A percentile compares a stretch with the other conserved stretches of the same genome.
Evolutionary conservation across 2,888 invertebrate species (phyloP).

Genomic region (Yponomeuta plumbellus): DNA sequence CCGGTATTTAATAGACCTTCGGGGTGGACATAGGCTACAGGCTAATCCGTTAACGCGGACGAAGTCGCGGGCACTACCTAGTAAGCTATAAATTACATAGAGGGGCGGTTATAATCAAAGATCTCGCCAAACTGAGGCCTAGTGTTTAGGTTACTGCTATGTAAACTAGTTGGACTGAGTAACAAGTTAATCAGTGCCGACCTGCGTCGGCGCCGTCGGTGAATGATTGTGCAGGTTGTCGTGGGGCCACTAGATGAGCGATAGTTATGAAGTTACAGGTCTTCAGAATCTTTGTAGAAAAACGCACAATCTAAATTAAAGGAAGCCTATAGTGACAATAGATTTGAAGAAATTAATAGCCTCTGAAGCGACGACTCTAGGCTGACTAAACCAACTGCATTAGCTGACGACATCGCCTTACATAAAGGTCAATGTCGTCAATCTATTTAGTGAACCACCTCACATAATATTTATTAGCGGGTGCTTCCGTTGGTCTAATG

Average conservation of each 20-base stretch:
- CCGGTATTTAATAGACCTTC: no score
- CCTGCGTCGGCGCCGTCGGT: neutral
- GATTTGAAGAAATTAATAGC: no score
- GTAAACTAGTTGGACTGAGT: neutral
- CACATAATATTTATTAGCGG: neutral
- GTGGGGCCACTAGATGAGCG: neutral
- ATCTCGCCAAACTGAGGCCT: neutral
- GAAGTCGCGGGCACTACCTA: no score
- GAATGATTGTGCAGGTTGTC: neutral
- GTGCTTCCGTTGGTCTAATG: constrained; percentile 25
- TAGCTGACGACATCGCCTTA: neutral
- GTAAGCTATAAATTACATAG: neutral
- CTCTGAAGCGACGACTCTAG: neutral
- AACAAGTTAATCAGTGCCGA: constrained; percentile 3
- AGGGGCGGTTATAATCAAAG: neutral
- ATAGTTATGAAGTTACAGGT: neutral
- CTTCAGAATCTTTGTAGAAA: no score
- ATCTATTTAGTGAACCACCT: neutral
- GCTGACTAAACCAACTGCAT: neutral
- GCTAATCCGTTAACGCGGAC: no score
- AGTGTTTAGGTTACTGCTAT: neutral
- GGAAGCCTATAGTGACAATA: no score
- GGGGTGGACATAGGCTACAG: no score
- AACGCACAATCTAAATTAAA: no score
- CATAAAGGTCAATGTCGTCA: neutral